Conservation (phyloP, 2,113 vertebrate genomes). For the Pithys albifrons region DNA sequence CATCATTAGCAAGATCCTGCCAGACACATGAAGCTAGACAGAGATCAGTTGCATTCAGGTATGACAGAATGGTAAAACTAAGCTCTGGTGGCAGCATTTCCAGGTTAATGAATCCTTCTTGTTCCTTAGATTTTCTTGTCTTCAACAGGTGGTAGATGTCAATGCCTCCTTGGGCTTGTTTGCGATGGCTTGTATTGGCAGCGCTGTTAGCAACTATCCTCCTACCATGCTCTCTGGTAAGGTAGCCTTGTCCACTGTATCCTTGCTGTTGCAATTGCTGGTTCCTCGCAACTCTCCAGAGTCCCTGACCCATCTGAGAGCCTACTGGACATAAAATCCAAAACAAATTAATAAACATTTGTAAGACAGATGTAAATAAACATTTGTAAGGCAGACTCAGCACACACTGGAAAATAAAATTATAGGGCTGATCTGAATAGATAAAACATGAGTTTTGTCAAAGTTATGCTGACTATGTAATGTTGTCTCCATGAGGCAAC, state of each 20-base stretch:
- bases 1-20: slow-evolving; percentile 94
- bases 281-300: slow-evolving; percentile 96
- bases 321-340: slow-evolving; percentile 65
- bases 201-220: slow-evolving; percentile 71
- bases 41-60: slow-evolving; percentile 97
- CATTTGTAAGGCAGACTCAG: not conserved
- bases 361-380: not conserved
- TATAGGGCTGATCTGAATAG: not conserved
- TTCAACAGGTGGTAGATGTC: slow-evolving; percentile 93
- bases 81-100: slow-evolving; percentile 97
- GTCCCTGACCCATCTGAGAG: slow-evolving; percentile 95
- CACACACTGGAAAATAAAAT: not conserved
- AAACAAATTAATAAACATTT: not conserved
- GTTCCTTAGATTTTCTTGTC: slow-evolving; percentile 85
- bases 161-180: slow-evolving; percentile 83
- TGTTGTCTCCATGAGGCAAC: not conserved
- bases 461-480: not conserved
- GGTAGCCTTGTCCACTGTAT: slow-evolving; percentile 80
- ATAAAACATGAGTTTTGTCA: not conserved
- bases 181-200: slow-evolving; percentile 71
- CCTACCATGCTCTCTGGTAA: slow-evolving; percentile 76
- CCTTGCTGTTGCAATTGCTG: slow-evolving; percentile 92
- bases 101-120: slow-evolving; percentile 92
- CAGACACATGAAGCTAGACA: slow-evolving; percentile 97
- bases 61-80: slow-evolving; percentile 96